Conservation (phyloP, 2,113 vertebrate species). For the Pagrus major region DNA sequence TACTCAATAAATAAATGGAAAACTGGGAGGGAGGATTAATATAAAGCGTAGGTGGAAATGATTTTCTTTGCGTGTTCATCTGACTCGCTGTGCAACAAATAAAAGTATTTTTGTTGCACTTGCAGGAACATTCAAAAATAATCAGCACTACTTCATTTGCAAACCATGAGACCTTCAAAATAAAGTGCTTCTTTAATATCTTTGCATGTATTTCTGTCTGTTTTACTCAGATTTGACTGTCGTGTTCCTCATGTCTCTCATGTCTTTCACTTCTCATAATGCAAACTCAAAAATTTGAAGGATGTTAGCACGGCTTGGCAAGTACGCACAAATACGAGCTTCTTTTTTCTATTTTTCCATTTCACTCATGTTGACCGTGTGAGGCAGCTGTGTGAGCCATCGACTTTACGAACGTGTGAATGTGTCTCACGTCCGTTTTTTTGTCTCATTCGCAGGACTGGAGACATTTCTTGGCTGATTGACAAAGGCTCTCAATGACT, state of each 20-base stretch:
- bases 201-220: constrained; percentile 1
- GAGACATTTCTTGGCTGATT: constrained; percentile 88
- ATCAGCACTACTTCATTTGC: neutral
- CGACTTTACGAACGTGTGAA: neutral
- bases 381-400: neutral
- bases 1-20: neutral
- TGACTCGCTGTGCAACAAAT: neutral
- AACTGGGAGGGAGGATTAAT: neutral
- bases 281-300: constrained; percentile 76
- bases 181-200: neutral
- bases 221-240: constrained; percentile 10
- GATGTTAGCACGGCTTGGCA: constrained; percentile 82
- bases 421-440: constrained; percentile 2
- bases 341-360: constrained; percentile 24
- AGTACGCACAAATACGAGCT: constrained; percentile 72
- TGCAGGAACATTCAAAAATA: neutral
- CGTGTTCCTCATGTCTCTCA: constrained; percentile 40
- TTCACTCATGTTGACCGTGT: constrained; percentile 14
- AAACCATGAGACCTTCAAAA: neutral
- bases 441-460: constrained; percentile 77
- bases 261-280: constrained; percentile 71
- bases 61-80: neutral
- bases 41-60: neutral
- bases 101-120: neutral
- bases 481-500: constrained; percentile 85